Conservation (phyloP, 1,140 invertebrate species). For the Lepeophtheirus salmonis region DNA sequence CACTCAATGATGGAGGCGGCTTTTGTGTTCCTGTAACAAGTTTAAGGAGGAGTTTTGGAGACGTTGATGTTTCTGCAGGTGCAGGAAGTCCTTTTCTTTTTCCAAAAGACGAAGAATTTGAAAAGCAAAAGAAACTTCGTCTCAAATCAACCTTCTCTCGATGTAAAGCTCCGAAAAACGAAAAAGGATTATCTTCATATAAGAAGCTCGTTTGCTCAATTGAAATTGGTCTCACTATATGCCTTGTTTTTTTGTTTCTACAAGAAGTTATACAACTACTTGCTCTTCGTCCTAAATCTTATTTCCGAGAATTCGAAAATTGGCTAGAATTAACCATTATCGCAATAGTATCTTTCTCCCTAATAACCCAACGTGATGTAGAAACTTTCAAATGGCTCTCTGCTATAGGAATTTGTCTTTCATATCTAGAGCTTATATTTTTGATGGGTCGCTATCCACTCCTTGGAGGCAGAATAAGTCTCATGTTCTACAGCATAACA, state of each 20-base stretch:
- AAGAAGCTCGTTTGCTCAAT: background rate
- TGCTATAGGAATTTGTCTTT: constrained; percentile 9
- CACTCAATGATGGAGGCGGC: background rate
- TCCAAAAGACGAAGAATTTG: too few relatives aligned
- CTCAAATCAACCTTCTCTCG: background rate
- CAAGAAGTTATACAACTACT: constrained; percentile 11
- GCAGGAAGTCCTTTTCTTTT: background rate
- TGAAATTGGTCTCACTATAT: background rate
- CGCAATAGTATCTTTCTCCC: background rate
- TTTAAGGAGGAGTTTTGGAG: background rate
- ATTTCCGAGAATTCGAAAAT: constrained; percentile 14
- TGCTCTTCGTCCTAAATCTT: background rate
- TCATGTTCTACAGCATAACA: constrained; percentile 17
- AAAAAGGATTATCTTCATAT: background rate
- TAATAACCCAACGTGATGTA: constrained; percentile 6
- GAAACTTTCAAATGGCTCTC: constrained; percentile 12
- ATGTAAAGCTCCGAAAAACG: background rate
- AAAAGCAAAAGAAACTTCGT: background rate
- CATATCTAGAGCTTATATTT: constrained; percentile 17
- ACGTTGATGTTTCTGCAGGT: background rate
- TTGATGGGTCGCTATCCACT: constrained; percentile 12
- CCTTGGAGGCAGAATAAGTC: constrained; percentile 10
- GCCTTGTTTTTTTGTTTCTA: background rate
- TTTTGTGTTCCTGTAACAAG: background rate
- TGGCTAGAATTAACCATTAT: constrained; percentile 8